Evolutionary conservation across 2,797 vertebrate genomes (phyloP).

Genomic region (Tenualosa ilisha): DNA sequence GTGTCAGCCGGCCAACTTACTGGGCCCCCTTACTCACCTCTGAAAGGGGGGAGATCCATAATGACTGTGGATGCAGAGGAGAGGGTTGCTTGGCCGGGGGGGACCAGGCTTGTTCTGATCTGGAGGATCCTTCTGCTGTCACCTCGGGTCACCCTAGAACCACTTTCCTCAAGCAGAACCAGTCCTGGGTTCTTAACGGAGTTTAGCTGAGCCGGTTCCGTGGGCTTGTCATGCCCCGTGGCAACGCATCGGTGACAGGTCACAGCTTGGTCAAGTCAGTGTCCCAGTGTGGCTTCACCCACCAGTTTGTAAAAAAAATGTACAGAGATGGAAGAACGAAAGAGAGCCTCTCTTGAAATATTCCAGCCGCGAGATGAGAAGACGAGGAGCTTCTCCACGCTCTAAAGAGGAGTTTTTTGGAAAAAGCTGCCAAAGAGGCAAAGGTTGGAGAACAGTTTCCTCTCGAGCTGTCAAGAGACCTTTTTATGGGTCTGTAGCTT

Average conservation of each 20-base stretch:
- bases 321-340: background rate
- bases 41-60: constrained; percentile 76
- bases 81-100: background rate
- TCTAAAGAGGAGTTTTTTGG: constrained; percentile 24
- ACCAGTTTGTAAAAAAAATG: background rate
- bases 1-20: background rate
- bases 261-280: background rate
- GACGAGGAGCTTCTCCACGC: background rate
- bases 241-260: background rate
- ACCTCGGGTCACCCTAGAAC: background rate
- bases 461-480: constrained; percentile 43
- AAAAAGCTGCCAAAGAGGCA: constrained; percentile 55
- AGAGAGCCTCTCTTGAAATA: background rate
- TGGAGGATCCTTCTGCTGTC: background rate
- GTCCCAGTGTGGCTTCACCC: background rate
- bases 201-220: background rate
- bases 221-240: background rate
- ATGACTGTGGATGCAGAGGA: constrained; percentile 50
- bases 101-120: background rate
- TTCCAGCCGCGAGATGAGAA: background rate
- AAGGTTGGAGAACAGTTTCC: constrained; percentile 40
- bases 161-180: background rate
- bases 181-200: background rate
- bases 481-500: constrained; percentile 48
- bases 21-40: constrained; percentile 63